Evolutionary conservation across 2,113 vertebrate species (phyloP).

Genomic region (Cnemophilus loriae): DNA sequence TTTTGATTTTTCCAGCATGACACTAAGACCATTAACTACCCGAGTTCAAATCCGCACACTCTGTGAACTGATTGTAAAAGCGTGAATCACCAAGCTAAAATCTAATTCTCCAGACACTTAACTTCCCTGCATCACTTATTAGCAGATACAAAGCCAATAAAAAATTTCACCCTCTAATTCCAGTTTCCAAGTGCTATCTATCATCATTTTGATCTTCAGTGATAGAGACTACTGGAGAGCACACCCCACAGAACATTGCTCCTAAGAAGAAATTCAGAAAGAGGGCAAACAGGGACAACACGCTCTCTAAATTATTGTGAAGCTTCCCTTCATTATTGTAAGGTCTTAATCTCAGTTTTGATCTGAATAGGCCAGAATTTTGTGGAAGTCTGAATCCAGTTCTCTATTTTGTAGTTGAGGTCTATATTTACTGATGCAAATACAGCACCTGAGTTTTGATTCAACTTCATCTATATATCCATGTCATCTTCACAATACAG

Average conservation of each 20-base stretch:
- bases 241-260: not conserved
- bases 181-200: not conserved
- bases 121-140: not conserved
- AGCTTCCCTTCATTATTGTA: not conserved
- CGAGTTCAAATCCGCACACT: not conserved
- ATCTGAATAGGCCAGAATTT: not conserved
- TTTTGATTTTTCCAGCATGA: not conserved
- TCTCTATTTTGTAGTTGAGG: not conserved
- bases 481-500: not conserved
- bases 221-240: not conserved
- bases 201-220: not conserved
- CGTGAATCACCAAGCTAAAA: not conserved
- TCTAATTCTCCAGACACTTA: not conserved
- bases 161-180: not conserved
- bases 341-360: not conserved
- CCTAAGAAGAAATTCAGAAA: not conserved
- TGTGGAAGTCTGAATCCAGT: not conserved
- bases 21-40: not conserved
- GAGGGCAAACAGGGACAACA: not conserved
- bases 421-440: not conserved
- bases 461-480: not conserved
- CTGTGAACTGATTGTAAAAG: not conserved
- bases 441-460: not conserved
- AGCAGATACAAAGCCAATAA: not conserved
- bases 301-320: not conserved